Percentiles rank a stretch among this genome's conserved stretches.
Conservation (phyloP, 2,797 vertebrate species). For the Thalassophryne amazonica region DNA sequence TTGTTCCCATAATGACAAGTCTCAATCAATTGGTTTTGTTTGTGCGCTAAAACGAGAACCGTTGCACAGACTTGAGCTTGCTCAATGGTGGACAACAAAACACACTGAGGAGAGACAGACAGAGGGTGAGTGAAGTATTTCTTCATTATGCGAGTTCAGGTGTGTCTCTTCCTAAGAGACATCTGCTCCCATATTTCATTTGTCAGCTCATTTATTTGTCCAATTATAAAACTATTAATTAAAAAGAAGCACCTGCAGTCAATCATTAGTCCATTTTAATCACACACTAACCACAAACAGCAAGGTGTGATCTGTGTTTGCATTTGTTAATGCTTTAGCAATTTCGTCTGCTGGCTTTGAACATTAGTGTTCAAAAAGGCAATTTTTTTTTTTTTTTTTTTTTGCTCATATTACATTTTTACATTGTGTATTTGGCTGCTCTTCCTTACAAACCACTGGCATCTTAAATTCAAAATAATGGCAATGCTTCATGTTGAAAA, state of each 20-base stretch:
- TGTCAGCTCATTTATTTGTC: conserved; percentile 66
- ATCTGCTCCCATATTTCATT: conserved; percentile 63
- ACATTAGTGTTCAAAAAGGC: no score
- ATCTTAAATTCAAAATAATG: no score
- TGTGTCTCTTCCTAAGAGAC: conserved; percentile 53
- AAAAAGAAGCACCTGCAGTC: conserved; percentile 73
- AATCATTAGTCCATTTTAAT: conserved; percentile 64
- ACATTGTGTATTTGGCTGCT: no score
- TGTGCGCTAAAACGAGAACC: conserved; percentile 11
- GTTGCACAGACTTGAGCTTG: background rate
- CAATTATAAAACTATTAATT: conserved; percentile 75
- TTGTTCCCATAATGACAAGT: conserved; percentile 30
- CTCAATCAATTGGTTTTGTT: conserved; percentile 33
- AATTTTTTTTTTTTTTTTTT: no score
- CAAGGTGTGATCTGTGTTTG: conserved; percentile 26
- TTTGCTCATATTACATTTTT: no score
- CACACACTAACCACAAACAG: conserved; percentile 32
- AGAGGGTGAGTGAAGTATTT: conserved; percentile 19
- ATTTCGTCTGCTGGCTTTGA: conserved; percentile 13
- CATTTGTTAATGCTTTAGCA: conserved; percentile 42
- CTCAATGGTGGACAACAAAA: conserved; percentile 6
- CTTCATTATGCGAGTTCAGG: conserved; percentile 45
- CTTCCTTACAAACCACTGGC: no score
- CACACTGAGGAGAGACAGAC: conserved; percentile 18
- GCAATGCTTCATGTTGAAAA: no score